Conservation (phyloP, 2,888 invertebrate species). For the Andricus curvator region DNA sequence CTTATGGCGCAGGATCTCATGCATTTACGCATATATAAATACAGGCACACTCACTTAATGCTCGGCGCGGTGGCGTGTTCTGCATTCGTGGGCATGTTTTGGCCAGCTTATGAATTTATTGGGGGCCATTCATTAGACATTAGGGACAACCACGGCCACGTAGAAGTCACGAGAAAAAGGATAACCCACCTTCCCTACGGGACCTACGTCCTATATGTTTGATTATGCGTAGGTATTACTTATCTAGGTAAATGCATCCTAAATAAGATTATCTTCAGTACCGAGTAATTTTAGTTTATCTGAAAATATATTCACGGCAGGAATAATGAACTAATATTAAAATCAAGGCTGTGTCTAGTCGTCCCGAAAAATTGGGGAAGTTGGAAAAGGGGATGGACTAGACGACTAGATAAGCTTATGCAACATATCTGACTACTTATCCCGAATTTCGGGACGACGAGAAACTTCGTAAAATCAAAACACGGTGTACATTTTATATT, state of each 20-base stretch:
- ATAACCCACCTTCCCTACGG: conserved; percentile 17
- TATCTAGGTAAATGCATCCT: not conserved
- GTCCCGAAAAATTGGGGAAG: too few species aligned
- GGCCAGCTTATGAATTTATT: conserved; percentile 77
- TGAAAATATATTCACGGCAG: too few species aligned
- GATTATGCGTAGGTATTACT: conserved; percentile 13
- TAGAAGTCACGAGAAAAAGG: conserved; percentile 47
- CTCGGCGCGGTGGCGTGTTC: conserved; percentile 63
- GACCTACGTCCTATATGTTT: conserved; percentile 20
- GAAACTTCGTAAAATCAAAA: too few species aligned
- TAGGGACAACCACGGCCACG: conserved; percentile 58
- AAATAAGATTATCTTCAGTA: not conserved
- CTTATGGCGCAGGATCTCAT: conserved; percentile 41
- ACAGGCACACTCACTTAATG: conserved; percentile 52
- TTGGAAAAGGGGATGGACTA: too few species aligned
- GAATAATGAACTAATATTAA: too few species aligned
- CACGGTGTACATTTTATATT: not conserved
- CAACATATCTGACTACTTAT: too few species aligned
- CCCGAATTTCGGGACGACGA: too few species aligned
- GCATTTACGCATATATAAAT: conserved; percentile 38
- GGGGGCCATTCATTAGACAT: conserved; percentile 76
- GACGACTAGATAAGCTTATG: too few species aligned
- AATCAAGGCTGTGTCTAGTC: too few species aligned
- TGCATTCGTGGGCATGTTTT: conserved; percentile 73
- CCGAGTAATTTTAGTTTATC: too few species aligned